Evolutionary conservation across 2,888 invertebrate genomes (phyloP), one percentile per base, ranked within the genome.

Genomic region (Stenichneumon culpator): DNA sequence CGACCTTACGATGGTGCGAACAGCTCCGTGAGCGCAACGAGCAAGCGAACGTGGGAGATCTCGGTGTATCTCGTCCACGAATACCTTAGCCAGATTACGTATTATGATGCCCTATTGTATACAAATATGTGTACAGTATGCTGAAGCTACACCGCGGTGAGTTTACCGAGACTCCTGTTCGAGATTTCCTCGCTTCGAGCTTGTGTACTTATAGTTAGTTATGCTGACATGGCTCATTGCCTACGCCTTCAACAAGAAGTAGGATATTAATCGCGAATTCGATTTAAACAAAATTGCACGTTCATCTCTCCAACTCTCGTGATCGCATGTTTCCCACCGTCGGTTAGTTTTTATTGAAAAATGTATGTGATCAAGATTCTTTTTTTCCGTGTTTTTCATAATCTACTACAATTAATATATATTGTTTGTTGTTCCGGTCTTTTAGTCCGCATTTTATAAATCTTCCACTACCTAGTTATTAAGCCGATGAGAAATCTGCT

Each of bases 51-150:
- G 91, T 91, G 92, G 90, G 91, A 92, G 92, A 92, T 88, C 91
- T 90, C 88, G 88, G 88, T 88, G 89, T 86, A 86, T 84, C 89
- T 86, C 88, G 88, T 82, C 83, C 87, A 89, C 90, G 91, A 92
- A 92, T 92, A 91, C 90, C 89, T 91, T 89, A 90, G 89, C 90
- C 90, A 91, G 91, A 92, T 93, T 93, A 91, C 90, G 91, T 91
- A 92, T 92, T 92, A 92, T 91, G 92, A 92, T 93, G 91, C 90
- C 89, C 93, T 92, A 93, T 93, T 93, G 93, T 93, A 93, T 93
- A 93, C 93, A 93, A 93, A 93, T 92, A 92, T 91, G 90, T 83
- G 79, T 77, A 77, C 79, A 39, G 36, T 44, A 74, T 69, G 77
- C 77, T 57, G 50, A 69, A 72, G 36, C 68, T 72, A 68, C 39